Evolutionary conservation across 37 sponge, comb jelly and placozoan species (phyloP).

Genomic region (Chondrilla cf. caribensis): DNA sequence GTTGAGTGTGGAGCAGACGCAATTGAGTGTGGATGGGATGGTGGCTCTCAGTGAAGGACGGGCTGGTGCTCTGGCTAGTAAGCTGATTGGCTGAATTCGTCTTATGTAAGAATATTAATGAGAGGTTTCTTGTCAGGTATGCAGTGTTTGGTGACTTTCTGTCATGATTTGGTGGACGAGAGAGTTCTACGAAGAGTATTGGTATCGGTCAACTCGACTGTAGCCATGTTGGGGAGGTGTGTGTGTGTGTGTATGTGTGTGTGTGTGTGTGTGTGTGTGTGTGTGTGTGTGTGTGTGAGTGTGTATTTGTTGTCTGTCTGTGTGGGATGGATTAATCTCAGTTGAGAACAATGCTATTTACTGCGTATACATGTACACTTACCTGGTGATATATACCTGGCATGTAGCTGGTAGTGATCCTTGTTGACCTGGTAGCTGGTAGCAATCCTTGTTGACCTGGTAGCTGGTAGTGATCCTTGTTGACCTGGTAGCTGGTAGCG

Average conservation of each 20-base stretch:
- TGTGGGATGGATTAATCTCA: no score
- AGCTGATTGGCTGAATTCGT: neutral
- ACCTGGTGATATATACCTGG: no score
- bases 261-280: neutral
- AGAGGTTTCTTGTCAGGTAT: conserved; percentile 50
- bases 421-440: no score
- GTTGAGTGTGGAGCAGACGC: conserved; percentile 74
- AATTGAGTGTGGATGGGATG: conserved; percentile 52
- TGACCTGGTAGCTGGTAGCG: no score
- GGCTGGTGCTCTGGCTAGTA: conserved; percentile 82
- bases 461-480: no score
- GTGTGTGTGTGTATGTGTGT: conserved; percentile 18
- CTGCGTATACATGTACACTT: no score
- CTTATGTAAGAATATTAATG: no score
- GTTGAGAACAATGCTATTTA: no score
- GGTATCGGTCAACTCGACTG: conserved; percentile 80
- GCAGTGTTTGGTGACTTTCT: conserved; percentile 72
- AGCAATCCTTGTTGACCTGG: no score
- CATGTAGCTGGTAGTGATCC: no score
- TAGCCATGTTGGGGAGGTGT: conserved; percentile 70
- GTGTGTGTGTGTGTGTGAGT: conserved; percentile 20
- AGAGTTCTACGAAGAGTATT: conserved; percentile 70
- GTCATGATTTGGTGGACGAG: conserved; percentile 80
- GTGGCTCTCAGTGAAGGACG: conserved; percentile 67
- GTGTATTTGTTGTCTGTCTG: no score